Conservation (phyloP, 2,797 vertebrate species). For the Antennarius maculatus region DNA sequence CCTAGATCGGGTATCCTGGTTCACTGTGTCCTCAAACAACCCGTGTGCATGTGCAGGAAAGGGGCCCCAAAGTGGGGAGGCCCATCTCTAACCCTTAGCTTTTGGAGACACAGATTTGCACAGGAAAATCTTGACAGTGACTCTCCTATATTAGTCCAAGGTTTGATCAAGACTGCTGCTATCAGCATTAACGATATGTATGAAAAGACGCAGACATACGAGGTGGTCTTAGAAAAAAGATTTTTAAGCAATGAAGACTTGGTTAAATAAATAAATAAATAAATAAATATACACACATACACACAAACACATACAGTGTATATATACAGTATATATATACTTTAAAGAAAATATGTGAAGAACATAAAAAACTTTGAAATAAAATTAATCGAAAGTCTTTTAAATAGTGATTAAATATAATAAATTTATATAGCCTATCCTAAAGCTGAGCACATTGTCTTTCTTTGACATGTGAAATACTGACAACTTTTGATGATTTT, state of each 20-base stretch:
- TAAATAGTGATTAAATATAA: not conserved
- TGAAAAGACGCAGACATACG: too few relatives aligned
- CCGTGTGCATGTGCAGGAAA: slow-evolving; percentile 82
- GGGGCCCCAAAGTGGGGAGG: slow-evolving; percentile 81
- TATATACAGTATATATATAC: too few relatives aligned
- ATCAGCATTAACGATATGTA: not conserved
- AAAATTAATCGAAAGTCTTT: slow-evolving; percentile 5
- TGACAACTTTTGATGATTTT: not conserved
- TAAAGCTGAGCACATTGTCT: not conserved
- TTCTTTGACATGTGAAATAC: not conserved
- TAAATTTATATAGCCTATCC: not conserved
- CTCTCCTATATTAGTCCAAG: slow-evolving; percentile 29
- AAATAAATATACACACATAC: too few relatives aligned
- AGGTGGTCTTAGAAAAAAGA: too few relatives aligned
- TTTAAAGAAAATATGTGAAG: too few relatives aligned
- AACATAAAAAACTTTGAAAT: not conserved
- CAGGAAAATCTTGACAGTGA: slow-evolving; percentile 53
- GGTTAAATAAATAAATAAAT: too few relatives aligned
- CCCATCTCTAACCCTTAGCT: slow-evolving; percentile 72
- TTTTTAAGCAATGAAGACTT: too few relatives aligned
- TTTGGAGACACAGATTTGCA: slow-evolving; percentile 53
- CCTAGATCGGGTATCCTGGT: slow-evolving; percentile 83
- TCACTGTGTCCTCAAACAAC: slow-evolving; percentile 87
- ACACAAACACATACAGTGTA: too few relatives aligned
- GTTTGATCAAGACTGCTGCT: slow-evolving; percentile 11